Conservation (phyloP, 2,113 vertebrate species). For the Taurulus bubalis region DNA sequence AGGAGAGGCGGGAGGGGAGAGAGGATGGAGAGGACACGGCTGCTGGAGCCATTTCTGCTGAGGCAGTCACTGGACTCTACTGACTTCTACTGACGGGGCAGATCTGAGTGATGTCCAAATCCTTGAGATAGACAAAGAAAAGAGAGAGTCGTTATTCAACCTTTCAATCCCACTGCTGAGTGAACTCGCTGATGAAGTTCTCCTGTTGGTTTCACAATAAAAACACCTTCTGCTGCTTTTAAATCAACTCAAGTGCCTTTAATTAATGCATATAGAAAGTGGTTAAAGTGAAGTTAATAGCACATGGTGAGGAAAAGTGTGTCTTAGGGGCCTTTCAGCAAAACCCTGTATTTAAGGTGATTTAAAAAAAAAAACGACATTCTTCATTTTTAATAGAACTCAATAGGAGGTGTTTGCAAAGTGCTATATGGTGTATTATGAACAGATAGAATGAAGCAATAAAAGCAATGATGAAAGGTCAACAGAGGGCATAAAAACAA, state of each 20-base stretch:
- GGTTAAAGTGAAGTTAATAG: neutral
- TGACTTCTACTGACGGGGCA: conserved; percentile 24
- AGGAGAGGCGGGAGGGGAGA: conserved; percentile 33
- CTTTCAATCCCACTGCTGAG: neutral
- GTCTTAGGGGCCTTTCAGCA: neutral
- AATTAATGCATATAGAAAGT: neutral
- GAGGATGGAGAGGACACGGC: conserved; percentile 49
- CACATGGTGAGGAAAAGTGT: neutral
- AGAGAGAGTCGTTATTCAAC: neutral
- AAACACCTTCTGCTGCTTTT: conserved; percentile 2
- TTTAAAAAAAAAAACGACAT: neutral
- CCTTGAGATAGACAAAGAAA: conserved; percentile 38
- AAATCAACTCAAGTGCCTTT: conserved; percentile 7
- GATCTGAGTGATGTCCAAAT: conserved; percentile 18
- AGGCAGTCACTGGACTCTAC: conserved; percentile 30
- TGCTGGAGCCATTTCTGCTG: conserved; percentile 55
- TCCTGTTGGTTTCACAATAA: conserved; percentile 1
- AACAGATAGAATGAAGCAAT: conserved; percentile 27
- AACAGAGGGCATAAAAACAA: conserved; percentile 13
- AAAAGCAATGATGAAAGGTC: conserved; percentile 43
- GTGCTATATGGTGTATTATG: conserved; percentile 17
- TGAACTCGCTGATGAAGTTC: neutral
- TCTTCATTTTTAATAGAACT: conserved; percentile 1
- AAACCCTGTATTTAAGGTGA: neutral
- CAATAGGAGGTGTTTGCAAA: neutral